A percentile compares a stretch with the other conserved stretches of the same genome.
Conservation (phyloP, 2,888 invertebrate species). For the Podotricha telesiphe region DNA sequence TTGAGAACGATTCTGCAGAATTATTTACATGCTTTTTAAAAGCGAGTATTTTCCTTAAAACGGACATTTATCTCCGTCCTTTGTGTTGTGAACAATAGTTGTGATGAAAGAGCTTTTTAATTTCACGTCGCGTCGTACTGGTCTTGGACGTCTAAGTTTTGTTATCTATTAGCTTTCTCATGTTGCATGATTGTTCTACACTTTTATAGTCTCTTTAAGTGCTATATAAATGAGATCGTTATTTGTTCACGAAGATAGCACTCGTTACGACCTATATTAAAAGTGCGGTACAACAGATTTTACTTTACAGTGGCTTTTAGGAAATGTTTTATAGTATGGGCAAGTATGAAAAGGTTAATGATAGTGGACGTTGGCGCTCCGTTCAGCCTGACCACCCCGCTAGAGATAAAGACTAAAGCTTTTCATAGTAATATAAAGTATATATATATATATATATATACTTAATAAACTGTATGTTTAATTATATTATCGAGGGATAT, state of each 20-base stretch:
- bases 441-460: too few species aligned
- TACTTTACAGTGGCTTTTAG: neutral
- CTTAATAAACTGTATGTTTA: too few species aligned
- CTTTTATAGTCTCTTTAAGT: conserved; percentile 11
- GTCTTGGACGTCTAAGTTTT: conserved; percentile 45
- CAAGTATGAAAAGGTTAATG: neutral
- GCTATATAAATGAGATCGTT: neutral
- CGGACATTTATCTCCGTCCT: conserved; percentile 43
- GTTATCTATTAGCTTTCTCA: conserved; percentile 33
- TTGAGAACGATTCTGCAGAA: conserved; percentile 25
- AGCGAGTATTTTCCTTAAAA: conserved; percentile 31
- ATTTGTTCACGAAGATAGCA: conserved; percentile 2
- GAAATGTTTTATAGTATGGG: neutral
- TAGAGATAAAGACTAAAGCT: too few species aligned
- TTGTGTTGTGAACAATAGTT: conserved; percentile 54
- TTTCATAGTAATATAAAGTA: too few species aligned
- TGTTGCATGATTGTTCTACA: conserved; percentile 33
- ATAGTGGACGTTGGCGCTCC: too few species aligned
- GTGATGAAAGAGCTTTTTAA: conserved; percentile 52
- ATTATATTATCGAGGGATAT: too few species aligned
- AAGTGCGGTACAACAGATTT: neutral
- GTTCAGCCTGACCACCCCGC: too few species aligned
- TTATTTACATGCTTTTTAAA: conserved; percentile 26
- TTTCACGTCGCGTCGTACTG: conserved; percentile 52
- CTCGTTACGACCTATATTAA: neutral